phyloP scores from a whole-genome alignment of 2,888 invertebrate species.

The Bimastos eiseni region DNA sequence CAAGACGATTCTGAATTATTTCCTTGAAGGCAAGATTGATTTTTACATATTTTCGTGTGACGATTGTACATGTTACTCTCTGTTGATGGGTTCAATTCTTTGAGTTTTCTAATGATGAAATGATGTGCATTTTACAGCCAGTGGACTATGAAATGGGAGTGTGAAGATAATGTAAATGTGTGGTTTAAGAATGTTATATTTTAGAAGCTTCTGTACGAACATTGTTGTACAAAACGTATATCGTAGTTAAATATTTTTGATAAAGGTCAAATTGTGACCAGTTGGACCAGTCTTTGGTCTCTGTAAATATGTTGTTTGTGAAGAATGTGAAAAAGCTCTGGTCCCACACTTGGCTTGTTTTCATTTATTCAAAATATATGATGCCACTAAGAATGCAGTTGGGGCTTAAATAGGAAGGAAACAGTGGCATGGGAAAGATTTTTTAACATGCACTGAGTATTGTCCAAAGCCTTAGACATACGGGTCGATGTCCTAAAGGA shows the following conservation, averaged over 20 bases:
- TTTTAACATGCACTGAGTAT: background rate
- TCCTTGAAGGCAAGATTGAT: background rate
- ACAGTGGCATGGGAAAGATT: background rate
- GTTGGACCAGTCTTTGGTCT: background rate
- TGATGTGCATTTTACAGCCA: background rate
- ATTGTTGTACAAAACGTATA: background rate
- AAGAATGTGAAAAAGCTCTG: background rate
- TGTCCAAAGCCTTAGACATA: too few relatives aligned
- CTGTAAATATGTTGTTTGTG: conserved; percentile 5
- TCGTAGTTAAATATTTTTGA: conserved; percentile 13
- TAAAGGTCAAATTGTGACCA: background rate
- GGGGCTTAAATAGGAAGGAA: background rate
- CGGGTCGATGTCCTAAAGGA: too few relatives aligned
- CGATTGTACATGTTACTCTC: background rate
- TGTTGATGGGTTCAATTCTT: background rate
- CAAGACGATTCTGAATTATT: background rate
- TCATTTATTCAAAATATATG: background rate
- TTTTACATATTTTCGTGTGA: background rate
- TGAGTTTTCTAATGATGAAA: background rate
- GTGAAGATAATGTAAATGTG: background rate
- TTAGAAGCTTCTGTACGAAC: background rate
- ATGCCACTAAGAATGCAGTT: background rate
- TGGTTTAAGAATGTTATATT: background rate
- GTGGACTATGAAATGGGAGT: background rate
- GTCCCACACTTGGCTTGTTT: background rate